Percentiles rank a stretch among this genome's conserved stretches.
Conservation (phyloP, 2,797 vertebrate genomes). For the Adelosebastes latens region DNA sequence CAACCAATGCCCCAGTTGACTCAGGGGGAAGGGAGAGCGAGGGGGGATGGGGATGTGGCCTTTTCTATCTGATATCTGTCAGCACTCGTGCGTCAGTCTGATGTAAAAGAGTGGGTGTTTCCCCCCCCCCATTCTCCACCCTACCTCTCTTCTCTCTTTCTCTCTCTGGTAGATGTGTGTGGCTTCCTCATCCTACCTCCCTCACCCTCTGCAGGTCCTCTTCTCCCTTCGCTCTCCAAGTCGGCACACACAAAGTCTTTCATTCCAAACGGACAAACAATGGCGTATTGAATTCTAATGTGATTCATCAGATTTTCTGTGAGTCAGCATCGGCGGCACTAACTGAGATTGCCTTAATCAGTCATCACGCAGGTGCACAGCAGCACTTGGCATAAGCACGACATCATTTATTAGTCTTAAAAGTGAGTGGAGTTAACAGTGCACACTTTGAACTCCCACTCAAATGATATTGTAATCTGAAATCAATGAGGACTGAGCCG, state of each 20-base stretch:
- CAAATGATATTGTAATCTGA: slow-evolving; percentile 61
- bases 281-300: slow-evolving; percentile 23
- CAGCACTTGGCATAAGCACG: slow-evolving; percentile 26
- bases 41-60: slow-evolving; percentile 73
- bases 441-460: slow-evolving; percentile 56
- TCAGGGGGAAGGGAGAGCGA: slow-evolving; percentile 57
- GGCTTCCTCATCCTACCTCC: slow-evolving; percentile 26
- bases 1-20: slow-evolving; percentile 66
- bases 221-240: background rate
- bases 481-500: slow-evolving; percentile 57
- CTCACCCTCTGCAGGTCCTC: slow-evolving; percentile 25
- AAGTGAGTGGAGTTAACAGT: slow-evolving; percentile 52
- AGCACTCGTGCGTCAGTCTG: slow-evolving; percentile 89
- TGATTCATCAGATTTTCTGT: slow-evolving; percentile 60
- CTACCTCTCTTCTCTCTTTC: slow-evolving; percentile 17
- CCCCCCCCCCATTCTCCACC: slow-evolving; percentile 16
- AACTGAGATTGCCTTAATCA: slow-evolving; percentile 36
- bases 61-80: slow-evolving; percentile 87
- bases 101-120: slow-evolving; percentile 90
- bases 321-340: slow-evolving; percentile 32
- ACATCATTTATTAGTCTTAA: slow-evolving; percentile 37
- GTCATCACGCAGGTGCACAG: slow-evolving; percentile 40
- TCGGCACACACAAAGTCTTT: slow-evolving; percentile 31
- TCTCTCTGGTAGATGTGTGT: slow-evolving; percentile 6
- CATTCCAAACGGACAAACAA: slow-evolving; percentile 27